Evolutionary conservation across 2,797 vertebrate species (phyloP).

Genomic region (Myotis findleyi): DNA sequence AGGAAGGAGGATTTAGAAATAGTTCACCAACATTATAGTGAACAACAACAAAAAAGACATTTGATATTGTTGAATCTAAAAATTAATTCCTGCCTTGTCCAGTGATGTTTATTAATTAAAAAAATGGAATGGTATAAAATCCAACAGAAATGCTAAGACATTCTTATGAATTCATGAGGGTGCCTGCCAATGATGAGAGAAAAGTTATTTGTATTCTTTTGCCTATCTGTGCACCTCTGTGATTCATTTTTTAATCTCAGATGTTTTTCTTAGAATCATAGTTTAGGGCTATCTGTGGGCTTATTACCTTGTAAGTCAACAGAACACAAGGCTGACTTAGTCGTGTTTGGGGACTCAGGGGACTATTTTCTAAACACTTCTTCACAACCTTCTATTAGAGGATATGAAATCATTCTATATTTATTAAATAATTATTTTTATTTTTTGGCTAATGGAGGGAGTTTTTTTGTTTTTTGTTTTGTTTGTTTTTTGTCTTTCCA

Average conservation of each 20-base stretch:
- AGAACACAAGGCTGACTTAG: not conserved
- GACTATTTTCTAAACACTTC: not conserved
- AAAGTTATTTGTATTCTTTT: not conserved
- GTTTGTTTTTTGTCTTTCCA: not conserved
- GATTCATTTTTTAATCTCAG: not conserved
- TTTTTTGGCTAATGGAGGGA: not conserved
- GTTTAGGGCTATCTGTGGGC: not conserved
- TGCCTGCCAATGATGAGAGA: not conserved
- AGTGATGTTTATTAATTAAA: not conserved
- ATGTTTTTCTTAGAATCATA: not conserved
- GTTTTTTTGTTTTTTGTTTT: not conserved
- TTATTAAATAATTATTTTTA: slow-evolving; percentile 12
- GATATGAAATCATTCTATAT: not conserved
- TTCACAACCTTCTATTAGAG: not conserved
- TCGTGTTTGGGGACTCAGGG: not conserved
- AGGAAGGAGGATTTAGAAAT: not conserved
- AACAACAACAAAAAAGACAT: not conserved
- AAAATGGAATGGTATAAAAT: not conserved
- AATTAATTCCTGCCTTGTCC: not conserved
- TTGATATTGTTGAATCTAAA: not conserved
- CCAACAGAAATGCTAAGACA: not conserved
- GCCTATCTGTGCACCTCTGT: not conserved
- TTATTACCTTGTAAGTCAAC: not conserved
- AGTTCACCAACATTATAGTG: not conserved
- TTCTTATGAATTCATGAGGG: not conserved